Percentiles rank a stretch among this genome's conserved stretches.
Conservation (phyloP, 2,113 vertebrate species). For the Cyanistes caeruleus region DNA sequence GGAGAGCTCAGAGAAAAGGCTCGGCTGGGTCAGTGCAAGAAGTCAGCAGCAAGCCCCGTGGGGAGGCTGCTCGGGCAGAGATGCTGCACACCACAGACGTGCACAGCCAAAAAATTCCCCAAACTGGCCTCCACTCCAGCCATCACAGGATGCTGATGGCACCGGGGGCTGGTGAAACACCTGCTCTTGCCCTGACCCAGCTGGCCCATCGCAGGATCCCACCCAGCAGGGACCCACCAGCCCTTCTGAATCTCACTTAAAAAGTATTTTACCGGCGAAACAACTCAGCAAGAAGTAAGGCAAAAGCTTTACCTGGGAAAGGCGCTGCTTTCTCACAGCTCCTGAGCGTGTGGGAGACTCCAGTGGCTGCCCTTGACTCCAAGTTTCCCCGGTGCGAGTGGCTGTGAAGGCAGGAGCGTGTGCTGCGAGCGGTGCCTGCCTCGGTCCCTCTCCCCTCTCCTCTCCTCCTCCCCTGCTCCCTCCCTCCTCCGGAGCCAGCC, state of each 20-base stretch:
- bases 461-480: background rate
- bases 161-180: accelerated
- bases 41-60: background rate
- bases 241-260: background rate
- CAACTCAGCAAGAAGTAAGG: background rate
- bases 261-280: background rate
- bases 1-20: background rate
- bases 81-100: background rate
- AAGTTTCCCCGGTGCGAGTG: background rate
- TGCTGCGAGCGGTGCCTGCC: background rate
- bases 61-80: background rate
- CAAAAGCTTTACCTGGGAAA: constrained; percentile 55
- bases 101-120: background rate
- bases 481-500: background rate
- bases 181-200: background rate
- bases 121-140: background rate
- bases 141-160: no score
- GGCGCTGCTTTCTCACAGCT: background rate
- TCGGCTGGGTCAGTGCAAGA: accelerated
- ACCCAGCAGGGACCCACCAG: background rate
- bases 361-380: background rate
- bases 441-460: background rate
- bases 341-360: background rate
- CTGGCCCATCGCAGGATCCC: background rate
- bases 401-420: background rate